Conservation (phyloP, 2,113 vertebrate species). For the Pelmatolapia mariae region DNA sequence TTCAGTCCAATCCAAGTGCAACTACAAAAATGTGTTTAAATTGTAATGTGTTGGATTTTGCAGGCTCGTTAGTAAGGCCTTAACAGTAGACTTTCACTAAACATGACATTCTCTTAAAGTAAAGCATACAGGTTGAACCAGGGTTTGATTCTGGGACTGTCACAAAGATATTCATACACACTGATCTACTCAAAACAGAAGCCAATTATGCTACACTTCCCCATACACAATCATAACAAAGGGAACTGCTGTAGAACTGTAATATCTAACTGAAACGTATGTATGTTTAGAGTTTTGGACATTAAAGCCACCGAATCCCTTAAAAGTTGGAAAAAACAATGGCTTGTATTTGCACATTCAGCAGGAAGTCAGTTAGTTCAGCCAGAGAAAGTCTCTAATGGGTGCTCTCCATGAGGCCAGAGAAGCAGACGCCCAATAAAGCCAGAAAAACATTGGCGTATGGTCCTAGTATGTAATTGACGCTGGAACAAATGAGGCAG, state of each 20-base stretch:
- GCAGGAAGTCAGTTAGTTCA: neutral
- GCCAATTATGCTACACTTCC: neutral
- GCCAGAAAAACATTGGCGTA: neutral
- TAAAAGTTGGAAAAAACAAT: neutral
- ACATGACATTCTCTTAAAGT: neutral
- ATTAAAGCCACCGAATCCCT: neutral
- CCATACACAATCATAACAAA: neutral
- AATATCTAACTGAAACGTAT: neutral
- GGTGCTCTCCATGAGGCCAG: neutral
- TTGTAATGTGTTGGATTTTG: neutral
- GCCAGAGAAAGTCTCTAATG: neutral
- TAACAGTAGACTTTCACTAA: neutral
- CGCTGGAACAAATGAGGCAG: neutral
- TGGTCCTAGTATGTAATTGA: neutral
- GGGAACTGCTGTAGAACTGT: neutral
- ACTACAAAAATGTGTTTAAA: neutral
- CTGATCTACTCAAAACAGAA: neutral
- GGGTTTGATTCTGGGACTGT: neutral
- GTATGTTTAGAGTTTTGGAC: neutral
- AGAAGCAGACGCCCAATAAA: neutral
- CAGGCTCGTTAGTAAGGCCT: neutral
- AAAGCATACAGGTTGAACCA: neutral
- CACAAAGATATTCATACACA: neutral
- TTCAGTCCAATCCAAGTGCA: neutral
- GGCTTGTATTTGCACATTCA: neutral